A percentile compares a stretch with the other conserved stretches of the same genome.
These are phyloP conservation scores for Antitype chi DNA, from an alignment of 2,888 invertebrate genomes.

Conservation along the genomic window DNA sequence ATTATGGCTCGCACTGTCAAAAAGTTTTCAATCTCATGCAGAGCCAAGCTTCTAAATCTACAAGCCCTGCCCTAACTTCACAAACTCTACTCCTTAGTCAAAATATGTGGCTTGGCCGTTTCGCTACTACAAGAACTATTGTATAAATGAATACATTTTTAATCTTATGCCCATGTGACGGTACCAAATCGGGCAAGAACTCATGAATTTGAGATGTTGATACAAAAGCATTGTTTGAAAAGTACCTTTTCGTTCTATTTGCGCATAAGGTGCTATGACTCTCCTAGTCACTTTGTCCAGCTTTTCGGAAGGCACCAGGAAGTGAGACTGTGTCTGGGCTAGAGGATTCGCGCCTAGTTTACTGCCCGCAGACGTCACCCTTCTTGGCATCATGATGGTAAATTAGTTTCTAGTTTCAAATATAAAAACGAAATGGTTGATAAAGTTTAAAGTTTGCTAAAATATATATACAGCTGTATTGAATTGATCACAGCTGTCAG, in stretches of 20 bases:
- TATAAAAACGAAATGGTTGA: slow-evolving; percentile 14
- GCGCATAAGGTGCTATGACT: slow-evolving; percentile 91
- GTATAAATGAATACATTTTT: too few species aligned
- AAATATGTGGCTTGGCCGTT: too few species aligned
- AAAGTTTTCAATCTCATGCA: too few species aligned
- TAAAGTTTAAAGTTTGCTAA: slow-evolving; percentile 25
- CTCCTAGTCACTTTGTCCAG: slow-evolving; percentile 89
- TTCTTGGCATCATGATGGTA: slow-evolving; percentile 74
- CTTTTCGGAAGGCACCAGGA: slow-evolving; percentile 84
- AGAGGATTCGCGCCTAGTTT: slow-evolving; percentile 69
- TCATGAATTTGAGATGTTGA: not conserved
- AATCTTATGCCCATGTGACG: too few species aligned
- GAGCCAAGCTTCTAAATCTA: too few species aligned
- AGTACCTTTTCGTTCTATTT: slow-evolving; percentile 83
- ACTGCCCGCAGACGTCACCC: slow-evolving; percentile 77
- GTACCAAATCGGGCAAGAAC: too few species aligned
- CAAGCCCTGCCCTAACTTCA: too few species aligned
- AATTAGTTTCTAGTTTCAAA: slow-evolving; percentile 25
- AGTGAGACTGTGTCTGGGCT: slow-evolving; percentile 82
- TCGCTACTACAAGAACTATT: too few species aligned
- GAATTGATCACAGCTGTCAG: slow-evolving; percentile 34
- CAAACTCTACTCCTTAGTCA: too few species aligned
- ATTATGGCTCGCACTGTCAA: too few species aligned
- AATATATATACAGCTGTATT: slow-evolving; percentile 33
- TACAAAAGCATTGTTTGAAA: not conserved